Conservation (phyloP, 2,888 invertebrate species). For the Meandrusa payeni region DNA sequence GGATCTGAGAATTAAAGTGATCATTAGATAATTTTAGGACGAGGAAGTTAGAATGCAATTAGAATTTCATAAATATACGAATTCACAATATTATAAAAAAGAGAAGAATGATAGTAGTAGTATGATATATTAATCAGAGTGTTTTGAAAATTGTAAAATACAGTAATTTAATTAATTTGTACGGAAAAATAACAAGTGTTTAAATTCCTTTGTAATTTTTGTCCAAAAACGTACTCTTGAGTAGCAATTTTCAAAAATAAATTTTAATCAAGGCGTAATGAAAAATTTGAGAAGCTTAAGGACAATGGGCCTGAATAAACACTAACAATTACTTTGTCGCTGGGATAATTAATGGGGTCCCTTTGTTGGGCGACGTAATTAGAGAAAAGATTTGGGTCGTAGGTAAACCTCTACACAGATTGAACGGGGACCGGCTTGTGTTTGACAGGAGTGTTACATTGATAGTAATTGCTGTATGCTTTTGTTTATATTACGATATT, state of each 20-base stretch:
- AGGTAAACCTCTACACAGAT: constrained; percentile 20
- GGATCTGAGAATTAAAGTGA: no score
- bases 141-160: no score
- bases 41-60: no score
- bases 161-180: no score
- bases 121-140: no score
- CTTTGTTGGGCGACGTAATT: constrained; percentile 24
- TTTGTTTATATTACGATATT: constrained; percentile 1
- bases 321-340: constrained; percentile 23
- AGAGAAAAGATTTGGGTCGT: constrained; percentile 23
- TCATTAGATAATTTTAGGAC: no score
- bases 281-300: constrained; percentile 14
- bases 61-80: no score
- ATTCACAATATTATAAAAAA: no score
- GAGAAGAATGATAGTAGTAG: no score
- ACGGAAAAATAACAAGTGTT: no score
- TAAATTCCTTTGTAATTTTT: no score
- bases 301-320: constrained; percentile 22
- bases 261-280: constrained; percentile 6
- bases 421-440: constrained; percentile 14
- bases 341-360: constrained; percentile 23
- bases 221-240: no score
- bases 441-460: constrained; percentile 16
- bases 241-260: background rate
- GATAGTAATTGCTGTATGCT: constrained; percentile 13